phyloP scores from a whole-genome alignment of 2,888 invertebrate species.

The Torymus aiolomorphi region DNA sequence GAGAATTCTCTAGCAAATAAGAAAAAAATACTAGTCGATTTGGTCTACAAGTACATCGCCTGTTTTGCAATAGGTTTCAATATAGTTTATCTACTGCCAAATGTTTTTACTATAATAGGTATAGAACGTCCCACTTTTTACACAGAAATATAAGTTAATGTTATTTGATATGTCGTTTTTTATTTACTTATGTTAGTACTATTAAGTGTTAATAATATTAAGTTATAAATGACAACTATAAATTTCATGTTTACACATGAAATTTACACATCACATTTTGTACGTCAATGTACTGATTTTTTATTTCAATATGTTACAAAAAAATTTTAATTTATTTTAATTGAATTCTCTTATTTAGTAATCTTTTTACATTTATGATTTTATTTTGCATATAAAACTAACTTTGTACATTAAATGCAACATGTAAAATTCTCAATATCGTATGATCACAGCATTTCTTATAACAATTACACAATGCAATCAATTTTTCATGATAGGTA shows the following conservation, averaged over 20 bases:
- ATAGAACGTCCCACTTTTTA: conserved; percentile 91
- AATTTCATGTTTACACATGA: no score
- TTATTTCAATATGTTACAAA: conserved; percentile 47
- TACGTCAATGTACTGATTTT: conserved; percentile 37
- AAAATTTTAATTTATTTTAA: conserved; percentile 6
- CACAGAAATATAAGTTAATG: conserved; percentile 83
- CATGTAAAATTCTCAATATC: background rate
- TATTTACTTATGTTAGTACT: conserved; percentile 21
- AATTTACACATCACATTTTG: conserved; percentile 32
- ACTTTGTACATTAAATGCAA: conserved; percentile 9
- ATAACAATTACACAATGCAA: conserved; percentile 6
- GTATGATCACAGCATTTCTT: no score
- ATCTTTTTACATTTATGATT: background rate
- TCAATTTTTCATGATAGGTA: conserved; percentile 61
- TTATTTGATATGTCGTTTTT: conserved; percentile 36
- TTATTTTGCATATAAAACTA: conserved; percentile 6
- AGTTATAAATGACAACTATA: conserved; percentile 38
- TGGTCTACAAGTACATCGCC: conserved; percentile 89
- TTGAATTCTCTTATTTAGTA: conserved; percentile 5
- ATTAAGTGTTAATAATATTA: conserved; percentile 47
- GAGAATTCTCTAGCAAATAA: conserved; percentile 82
- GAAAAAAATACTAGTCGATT: conserved; percentile 86
- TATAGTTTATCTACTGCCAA: conserved; percentile 86
- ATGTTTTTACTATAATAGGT: conserved; percentile 84
- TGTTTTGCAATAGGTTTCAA: conserved; percentile 89